These are phyloP conservation scores for Labia minor DNA, from an alignment of 2,888 invertebrate genomes.

Conservation along the genomic window DNA sequence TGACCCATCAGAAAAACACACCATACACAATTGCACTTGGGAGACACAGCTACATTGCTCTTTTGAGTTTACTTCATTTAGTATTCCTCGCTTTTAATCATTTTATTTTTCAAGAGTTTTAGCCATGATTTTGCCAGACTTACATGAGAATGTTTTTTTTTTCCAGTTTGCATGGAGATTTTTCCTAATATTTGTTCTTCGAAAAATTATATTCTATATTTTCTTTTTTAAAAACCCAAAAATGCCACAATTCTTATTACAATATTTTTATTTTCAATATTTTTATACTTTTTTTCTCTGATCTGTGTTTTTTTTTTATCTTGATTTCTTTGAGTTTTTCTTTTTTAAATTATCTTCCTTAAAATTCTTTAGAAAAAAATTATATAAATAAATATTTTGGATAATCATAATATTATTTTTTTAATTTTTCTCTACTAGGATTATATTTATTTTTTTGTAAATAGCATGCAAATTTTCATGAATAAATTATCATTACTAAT, in stretches of 20 bases:
- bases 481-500: too few relatives aligned
- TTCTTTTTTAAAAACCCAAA: constrained; percentile 18
- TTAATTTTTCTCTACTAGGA: background rate
- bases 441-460: constrained; percentile 14
- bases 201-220: constrained; percentile 22
- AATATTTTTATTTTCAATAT: too few relatives aligned
- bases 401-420: too few relatives aligned
- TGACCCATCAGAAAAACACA: constrained; percentile 17
- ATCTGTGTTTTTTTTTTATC: background rate
- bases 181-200: constrained; percentile 24
- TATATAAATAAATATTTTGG: too few relatives aligned
- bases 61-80: constrained; percentile 26
- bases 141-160: constrained; percentile 26
- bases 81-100: constrained; percentile 23
- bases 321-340: constrained; percentile 20
- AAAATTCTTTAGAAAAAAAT: background rate
- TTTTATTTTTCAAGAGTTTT: constrained; percentile 21
- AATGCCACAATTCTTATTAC: too few relatives aligned
- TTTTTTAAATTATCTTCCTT: constrained; percentile 14
- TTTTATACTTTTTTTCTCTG: too few relatives aligned
- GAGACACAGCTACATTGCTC: constrained; percentile 17
- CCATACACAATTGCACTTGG: constrained; percentile 17
- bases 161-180: constrained; percentile 4
- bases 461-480: constrained; percentile 22
- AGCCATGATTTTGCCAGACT: constrained; percentile 26